phyloP scores from a whole-genome alignment of 1,140 invertebrate genomes.

The Pseudomyrmex cubaensis region DNA sequence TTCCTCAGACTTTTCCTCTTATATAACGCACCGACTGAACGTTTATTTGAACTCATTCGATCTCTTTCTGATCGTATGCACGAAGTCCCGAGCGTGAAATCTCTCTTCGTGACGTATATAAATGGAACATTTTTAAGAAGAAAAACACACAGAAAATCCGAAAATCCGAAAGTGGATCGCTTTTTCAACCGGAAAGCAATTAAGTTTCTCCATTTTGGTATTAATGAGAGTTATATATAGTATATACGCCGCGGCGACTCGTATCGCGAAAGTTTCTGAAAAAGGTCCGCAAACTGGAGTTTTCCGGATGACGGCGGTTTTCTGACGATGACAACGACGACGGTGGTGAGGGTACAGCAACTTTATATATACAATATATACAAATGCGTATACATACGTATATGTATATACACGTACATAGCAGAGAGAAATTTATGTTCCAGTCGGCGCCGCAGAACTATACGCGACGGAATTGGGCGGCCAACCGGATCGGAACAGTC shows the following conservation, averaged over 20 bases:
- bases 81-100: no score
- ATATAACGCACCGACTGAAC: background rate
- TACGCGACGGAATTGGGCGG: slow-evolving; percentile 35
- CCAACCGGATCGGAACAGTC: slow-evolving; percentile 41
- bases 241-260: no score
- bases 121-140: no score
- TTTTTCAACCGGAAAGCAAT: no score
- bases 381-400: background rate
- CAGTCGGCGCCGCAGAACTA: slow-evolving; percentile 65
- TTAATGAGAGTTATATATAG: no score
- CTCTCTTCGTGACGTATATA: no score
- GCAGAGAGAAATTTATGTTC: slow-evolving; percentile 70
- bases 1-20: background rate
- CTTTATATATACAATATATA: background rate
- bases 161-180: no score
- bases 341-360: background rate
- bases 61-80: background rate
- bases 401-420: background rate
- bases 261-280: no score
- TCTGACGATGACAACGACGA: background rate
- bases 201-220: no score
- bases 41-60: background rate
- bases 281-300: no score
- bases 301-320: background rate
- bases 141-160: no score